phyloP scores from a whole-genome alignment of 1,140 invertebrate genomes.

The Drosophila pruinosa region DNA sequence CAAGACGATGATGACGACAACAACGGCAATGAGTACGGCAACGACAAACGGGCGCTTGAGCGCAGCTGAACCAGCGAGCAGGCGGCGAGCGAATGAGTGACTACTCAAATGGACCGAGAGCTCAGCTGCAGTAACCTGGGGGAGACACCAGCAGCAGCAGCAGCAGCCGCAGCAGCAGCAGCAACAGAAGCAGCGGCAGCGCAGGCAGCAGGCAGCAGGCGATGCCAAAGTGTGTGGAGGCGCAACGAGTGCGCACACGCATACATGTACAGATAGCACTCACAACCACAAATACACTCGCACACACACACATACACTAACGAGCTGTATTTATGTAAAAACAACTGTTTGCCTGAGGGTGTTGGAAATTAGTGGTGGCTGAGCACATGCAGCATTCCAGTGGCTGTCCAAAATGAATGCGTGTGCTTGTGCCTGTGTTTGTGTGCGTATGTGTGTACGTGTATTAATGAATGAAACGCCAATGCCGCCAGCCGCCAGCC shows the following conservation, averaged over 20 bases:
- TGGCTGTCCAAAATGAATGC: slow-evolving; percentile 19
- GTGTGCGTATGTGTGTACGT: slow-evolving; percentile 47
- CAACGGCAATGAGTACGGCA: slow-evolving; percentile 19
- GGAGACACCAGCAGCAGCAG: slow-evolving; percentile 30
- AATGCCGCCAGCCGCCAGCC: slow-evolving; percentile 49
- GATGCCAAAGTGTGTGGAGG: slow-evolving; percentile 65
- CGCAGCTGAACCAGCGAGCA: slow-evolving; percentile 78
- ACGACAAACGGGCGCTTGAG: slow-evolving; percentile 64
- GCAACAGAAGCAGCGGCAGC: slow-evolving; percentile 11
- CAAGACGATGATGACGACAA: slow-evolving; percentile 23
- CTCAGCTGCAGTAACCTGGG: slow-evolving; percentile 63
- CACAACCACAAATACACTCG: slow-evolving; percentile 14
- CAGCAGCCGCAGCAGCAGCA: slow-evolving; percentile 19
- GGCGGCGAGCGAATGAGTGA: slow-evolving; percentile 78
- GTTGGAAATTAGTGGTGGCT: slow-evolving; percentile 59
- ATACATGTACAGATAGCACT: slow-evolving; percentile 37
- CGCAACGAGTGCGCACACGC: slow-evolving; percentile 75
- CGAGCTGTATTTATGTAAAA: slow-evolving; percentile 29
- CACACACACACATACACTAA: slow-evolving; percentile 7
- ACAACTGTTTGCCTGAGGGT: slow-evolving; percentile 50
- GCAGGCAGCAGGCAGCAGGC: slow-evolving; percentile 54
- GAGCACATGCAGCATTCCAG: slow-evolving; percentile 67
- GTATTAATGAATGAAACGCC: slow-evolving; percentile 79
- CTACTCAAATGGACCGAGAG: slow-evolving; percentile 76
- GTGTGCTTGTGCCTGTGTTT: background rate